Evolutionary conservation across 2,113 vertebrate species (phyloP), one percentile per base, ranked within the genome.

Genomic region (Corapipo altera): DNA sequence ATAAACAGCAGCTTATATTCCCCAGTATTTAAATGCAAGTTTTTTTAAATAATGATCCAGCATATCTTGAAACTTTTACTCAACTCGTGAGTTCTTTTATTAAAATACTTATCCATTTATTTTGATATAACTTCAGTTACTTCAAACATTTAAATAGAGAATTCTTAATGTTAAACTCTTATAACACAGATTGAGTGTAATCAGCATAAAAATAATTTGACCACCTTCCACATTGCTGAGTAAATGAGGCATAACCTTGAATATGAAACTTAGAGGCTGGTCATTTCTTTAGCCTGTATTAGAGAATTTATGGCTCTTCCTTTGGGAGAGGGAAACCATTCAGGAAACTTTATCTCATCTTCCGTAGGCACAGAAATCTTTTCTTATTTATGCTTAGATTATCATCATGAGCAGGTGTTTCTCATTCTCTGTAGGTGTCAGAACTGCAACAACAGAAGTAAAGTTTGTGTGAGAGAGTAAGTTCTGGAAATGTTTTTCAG

Each of bases 161-260:
- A 46, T 91, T 89, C 46, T 70, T 83, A 92, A 87, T 76, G 17
- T 69, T 46, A 70, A 85, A 91, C 51, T 83, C 77, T 54, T 62
- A 66, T 54, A 76, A 82, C 39, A 72, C 32, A 83, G 64, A 57
- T 32, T 41, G 51, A 94, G 71, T 73, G 43, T 64, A 94, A 95
- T 94, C 82, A 93, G 61, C 78, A 94, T 90, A 91, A 93, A 94
- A 93, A 94, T 94, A 96, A 94, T 96, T 90, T 96, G 85, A 94
- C 94, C 93, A 85, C 23, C 72, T 93, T 93, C 39, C 75, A 90
- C 64, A 77, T 64, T 85, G 46, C 69, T 74, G 75, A 83, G 65
- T 82, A 96, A 97, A 96, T 90, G 93, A 95, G 39, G 82, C 17
- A 0, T 93, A 95, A 93, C 75, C 43, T 73, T 85, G 84, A 93